Evolutionary conservation across 1,140 invertebrate species (phyloP).

Genomic region (Oryctes rhinoceros): DNA sequence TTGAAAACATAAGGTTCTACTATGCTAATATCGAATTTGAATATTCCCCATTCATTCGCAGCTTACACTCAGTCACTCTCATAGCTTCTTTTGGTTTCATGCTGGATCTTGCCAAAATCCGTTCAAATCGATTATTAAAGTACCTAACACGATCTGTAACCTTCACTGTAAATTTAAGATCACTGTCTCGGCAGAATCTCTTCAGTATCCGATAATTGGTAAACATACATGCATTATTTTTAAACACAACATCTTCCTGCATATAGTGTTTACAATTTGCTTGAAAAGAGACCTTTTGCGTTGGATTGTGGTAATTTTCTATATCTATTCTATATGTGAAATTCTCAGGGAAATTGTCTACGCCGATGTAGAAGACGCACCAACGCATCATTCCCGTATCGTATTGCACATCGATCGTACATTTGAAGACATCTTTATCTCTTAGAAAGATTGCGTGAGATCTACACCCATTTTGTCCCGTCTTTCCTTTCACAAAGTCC

Average conservation of each 20-base stretch:
- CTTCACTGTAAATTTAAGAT: neutral
- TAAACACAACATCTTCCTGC: neutral
- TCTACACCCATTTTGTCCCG: neutral
- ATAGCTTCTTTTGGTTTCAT: too few species aligned
- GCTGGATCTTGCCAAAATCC: too few species aligned
- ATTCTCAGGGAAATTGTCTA: neutral
- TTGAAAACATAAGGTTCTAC: too few species aligned
- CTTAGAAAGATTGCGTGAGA: slow-evolving; percentile 39
- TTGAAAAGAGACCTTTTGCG: neutral
- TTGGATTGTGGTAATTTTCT: slow-evolving; percentile 1
- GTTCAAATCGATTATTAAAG: too few species aligned
- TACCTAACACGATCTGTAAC: neutral
- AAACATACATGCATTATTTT: slow-evolving; percentile 2
- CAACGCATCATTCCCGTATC: slow-evolving; percentile 18
- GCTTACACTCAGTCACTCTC: neutral
- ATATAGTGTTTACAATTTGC: neutral
- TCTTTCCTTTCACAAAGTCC: slow-evolving; percentile 32
- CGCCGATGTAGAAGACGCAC: slow-evolving; percentile 8
- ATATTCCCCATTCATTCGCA: too few species aligned
- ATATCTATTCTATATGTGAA: slow-evolving; percentile 5
- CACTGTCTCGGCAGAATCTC: neutral
- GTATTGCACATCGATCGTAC: slow-evolving; percentile 15
- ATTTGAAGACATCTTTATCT: slow-evolving; percentile 39
- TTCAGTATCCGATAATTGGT: slow-evolving; percentile 29
- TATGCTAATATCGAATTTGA: too few species aligned